Evolutionary conservation across 1,140 invertebrate genomes (phyloP).

Genomic region (Diprion similis): DNA sequence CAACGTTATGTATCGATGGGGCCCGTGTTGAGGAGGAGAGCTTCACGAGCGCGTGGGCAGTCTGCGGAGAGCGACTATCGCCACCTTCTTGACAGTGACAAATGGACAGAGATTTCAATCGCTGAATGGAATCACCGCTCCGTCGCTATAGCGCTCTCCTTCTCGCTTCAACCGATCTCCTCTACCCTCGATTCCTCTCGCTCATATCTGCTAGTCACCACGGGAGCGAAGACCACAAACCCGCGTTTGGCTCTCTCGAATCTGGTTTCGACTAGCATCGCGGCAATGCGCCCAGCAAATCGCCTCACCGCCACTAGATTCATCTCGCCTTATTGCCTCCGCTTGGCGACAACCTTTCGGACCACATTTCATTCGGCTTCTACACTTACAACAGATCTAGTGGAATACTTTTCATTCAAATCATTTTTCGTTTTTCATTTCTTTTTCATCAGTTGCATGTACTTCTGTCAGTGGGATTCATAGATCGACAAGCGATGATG

Average conservation of each 20-base stretch:
- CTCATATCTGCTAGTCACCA: slow-evolving; percentile 39
- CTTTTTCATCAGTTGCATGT: too few relatives aligned
- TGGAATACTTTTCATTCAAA: too few relatives aligned
- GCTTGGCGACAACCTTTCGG: too few relatives aligned
- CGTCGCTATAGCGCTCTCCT: slow-evolving; percentile 37
- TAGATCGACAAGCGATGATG: too few relatives aligned
- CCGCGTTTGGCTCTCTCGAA: slow-evolving; percentile 34
- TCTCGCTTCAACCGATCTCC: slow-evolving; percentile 24
- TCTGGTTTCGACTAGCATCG: slow-evolving; percentile 31
- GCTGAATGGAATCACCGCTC: slow-evolving; percentile 63
- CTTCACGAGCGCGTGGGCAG: slow-evolving; percentile 45
- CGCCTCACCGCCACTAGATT: slow-evolving; percentile 42
- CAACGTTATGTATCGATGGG: slow-evolving; percentile 44
- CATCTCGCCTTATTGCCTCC: slow-evolving; percentile 35
- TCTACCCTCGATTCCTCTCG: slow-evolving; percentile 39
- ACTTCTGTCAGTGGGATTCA: too few relatives aligned
- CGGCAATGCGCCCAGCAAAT: slow-evolving; percentile 33
- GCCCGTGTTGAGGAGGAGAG: slow-evolving; percentile 34
- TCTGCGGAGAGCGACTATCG: slow-evolving; percentile 58
- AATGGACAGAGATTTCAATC: slow-evolving; percentile 69
- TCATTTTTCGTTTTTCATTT: too few relatives aligned
- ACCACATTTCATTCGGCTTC: too few relatives aligned
- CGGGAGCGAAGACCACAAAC: neutral
- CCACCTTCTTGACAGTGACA: slow-evolving; percentile 70
- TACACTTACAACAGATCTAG: too few relatives aligned